Base-by-base conservation (phyloP, 2,888 invertebrate genomes). In the Prenolepis imparis region DNA sequence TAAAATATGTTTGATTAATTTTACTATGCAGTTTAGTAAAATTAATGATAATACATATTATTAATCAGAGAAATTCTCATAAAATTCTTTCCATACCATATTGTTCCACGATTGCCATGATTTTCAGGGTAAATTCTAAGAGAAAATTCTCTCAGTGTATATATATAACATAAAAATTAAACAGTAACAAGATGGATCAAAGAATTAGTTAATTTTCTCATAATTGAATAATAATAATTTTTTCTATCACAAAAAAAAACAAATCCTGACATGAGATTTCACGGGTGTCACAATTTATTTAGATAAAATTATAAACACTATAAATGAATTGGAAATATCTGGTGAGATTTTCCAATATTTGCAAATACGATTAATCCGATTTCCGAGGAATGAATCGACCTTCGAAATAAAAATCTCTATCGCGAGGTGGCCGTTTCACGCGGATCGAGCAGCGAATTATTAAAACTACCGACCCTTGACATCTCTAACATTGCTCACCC, bases 401-500 rank as follows among this genome's bases (percentile, higher is more conserved):
- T 9, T 24, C 6, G 39, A 55, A 57, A 55, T n/a, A 28, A 67
- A 41, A 67, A 57, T n/a, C n/a, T n/a, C n/a, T n/a, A 39, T 77
- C 21, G 15, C 21, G 72, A 9, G 8, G 12, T 28, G 9, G 28
- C 36, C 28, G 6, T 64, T 52, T 24, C 32, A 15, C n/a, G 36
- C 28, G 66, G 55, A 18, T 36, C 36, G 74, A 28, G 5, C 21
- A 21, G 48, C 32, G 48, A 74, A 74, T 64, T 66, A 68, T 68
- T n/a, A 28, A 64, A 67, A 67, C 15, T 39, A 55, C n/a, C 39
- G 39, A 52, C 66, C 52, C 36, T 39, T 36, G 75, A 66, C n/a
- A 12, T 55, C 67, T 39, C 21, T 39, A 55, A 41, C 39, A 39
- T 41, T 28, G n/a, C 11, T 39, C 41, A 6, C 41, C 12, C 68